These are phyloP conservation scores for Macaca fascicularis DNA, from an alignment of 2,113 vertebrate species.

Conservation along the genomic window T2T-MFA8v1.1 NC_088382.1:1519001-1519500, in stretches of 20 bases:
- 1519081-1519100: fast-evolving
- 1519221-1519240: too few species aligned
- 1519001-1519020: background rate
- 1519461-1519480: fast-evolving
- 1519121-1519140: fast-evolving
- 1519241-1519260: fast-evolving
- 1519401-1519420: too few species aligned
- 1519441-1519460: fast-evolving
- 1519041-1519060: background rate
- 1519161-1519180: background rate
- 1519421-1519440: background rate
- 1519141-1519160: background rate
- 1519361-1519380: background rate
- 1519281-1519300: too few species aligned
- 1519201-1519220: background rate
- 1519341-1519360: fast-evolving
- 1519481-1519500: fast-evolving
- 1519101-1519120: background rate
- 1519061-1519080: background rate
- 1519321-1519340: background rate
- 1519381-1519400: too few species aligned
- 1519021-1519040: background rate
- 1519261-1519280: too few species aligned
- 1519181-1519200: fast-evolving
- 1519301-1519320: background rate